A percentile compares a stretch with the other conserved stretches of the same genome.
phyloP scores from a whole-genome alignment of 2,888 invertebrate genomes.

The Macrophya alboannulata region DNA sequence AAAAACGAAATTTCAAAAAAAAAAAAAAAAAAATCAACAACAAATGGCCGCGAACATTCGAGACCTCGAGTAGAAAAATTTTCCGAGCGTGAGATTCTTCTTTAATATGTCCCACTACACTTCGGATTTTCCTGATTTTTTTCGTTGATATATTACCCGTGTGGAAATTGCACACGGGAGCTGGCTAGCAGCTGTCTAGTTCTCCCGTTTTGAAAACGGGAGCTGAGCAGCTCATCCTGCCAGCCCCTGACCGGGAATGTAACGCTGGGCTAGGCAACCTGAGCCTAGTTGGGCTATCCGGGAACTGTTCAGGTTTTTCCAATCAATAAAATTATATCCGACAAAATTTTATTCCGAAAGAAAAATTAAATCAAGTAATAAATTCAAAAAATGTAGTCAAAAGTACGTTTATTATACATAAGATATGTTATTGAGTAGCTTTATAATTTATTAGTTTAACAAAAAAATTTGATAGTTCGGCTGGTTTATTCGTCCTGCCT shows the following conservation, averaged over 20 bases:
- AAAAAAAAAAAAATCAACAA: too few relatives aligned
- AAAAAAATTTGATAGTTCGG: too few relatives aligned
- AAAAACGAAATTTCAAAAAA: too few relatives aligned
- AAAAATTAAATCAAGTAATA: not conserved
- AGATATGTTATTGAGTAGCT: not conserved
- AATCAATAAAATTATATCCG: not conserved
- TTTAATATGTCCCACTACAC: too few relatives aligned
- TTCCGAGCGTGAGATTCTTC: too few relatives aligned
- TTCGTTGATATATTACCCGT: too few relatives aligned
- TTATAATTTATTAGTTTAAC: not conserved
- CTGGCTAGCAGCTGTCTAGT: not conserved
- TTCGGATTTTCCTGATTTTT: too few relatives aligned
- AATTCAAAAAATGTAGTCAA: not conserved
- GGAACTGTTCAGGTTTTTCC: slow-evolving; percentile 13
- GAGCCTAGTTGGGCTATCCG: not conserved
- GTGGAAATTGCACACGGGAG: slow-evolving; percentile 7
- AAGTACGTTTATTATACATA: not conserved
- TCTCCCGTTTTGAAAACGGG: not conserved
- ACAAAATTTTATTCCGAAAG: not conserved
- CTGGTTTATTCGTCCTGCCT: not conserved
- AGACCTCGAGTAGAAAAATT: too few relatives aligned
- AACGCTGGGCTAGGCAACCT: slow-evolving; percentile 26
- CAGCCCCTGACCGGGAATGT: not conserved
- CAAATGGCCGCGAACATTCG: too few relatives aligned
- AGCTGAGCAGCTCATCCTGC: not conserved